phyloP scores from a whole-genome alignment of 2,888 invertebrate species.

The Sceliomorpha sp. region DNA sequence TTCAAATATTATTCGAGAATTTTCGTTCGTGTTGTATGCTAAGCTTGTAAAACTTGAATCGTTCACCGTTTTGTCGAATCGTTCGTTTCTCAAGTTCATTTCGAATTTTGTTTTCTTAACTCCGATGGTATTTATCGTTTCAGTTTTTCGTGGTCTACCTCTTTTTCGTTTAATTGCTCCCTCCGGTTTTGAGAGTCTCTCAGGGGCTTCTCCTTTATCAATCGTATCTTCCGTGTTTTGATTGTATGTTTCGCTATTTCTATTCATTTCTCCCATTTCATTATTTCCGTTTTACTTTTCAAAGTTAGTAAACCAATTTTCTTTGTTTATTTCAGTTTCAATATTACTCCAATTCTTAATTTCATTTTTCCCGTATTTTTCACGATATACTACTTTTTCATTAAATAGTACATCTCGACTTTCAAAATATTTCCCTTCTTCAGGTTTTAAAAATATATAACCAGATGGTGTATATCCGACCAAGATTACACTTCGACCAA shows the following conservation, averaged over 20 bases:
- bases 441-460: conserved; percentile 29
- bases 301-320: conserved; percentile 42
- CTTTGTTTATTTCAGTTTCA: conserved; percentile 37
- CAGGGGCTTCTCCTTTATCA: too few species aligned
- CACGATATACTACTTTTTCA: conserved; percentile 10
- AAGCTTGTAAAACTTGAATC: conserved; percentile 7
- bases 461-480: conserved; percentile 37
- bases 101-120: too few species aligned
- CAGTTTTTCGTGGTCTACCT: conserved; percentile 23
- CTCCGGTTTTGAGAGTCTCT: conserved; percentile 14
- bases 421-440: conserved; percentile 16
- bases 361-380: conserved; percentile 1
- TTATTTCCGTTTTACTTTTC: conserved; percentile 10
- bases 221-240: too few species aligned
- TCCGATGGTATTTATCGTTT: too few species aligned
- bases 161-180: conserved; percentile 14
- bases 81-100: too few species aligned
- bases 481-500: conserved; percentile 28
- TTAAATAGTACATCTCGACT: conserved; percentile 30
- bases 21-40: too few species aligned
- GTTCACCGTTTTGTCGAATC: not conserved
- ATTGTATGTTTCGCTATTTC: too few species aligned
- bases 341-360: conserved; percentile 20
- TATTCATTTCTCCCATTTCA: too few species aligned
- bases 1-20: too few species aligned